These are phyloP conservation scores for Helicoverpa armigera DNA, from an alignment of 1,140 invertebrate genomes.

Conservation along the genomic window DNA sequence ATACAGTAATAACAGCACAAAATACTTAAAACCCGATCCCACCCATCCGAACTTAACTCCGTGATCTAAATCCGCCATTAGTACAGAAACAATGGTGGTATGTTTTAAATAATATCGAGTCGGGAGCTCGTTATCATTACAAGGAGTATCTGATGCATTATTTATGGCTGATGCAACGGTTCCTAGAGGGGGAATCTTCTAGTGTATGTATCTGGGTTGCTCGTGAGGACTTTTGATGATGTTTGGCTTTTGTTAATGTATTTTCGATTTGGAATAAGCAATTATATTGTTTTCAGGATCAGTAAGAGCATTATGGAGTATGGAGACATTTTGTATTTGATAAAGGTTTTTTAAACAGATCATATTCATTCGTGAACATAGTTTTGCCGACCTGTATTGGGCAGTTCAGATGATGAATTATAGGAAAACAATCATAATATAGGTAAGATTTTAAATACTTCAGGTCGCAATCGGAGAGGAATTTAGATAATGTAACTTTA, in stretches of 20 bases:
- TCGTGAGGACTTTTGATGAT: not conserved
- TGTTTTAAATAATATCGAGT: slow-evolving; percentile 33
- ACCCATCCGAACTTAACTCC: not conserved
- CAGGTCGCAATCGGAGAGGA: too few relatives aligned
- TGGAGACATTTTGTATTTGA: not conserved
- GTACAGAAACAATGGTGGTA: slow-evolving; percentile 20
- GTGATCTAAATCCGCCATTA: slow-evolving; percentile 6
- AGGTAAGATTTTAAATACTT: too few relatives aligned
- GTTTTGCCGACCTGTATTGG: too few relatives aligned
- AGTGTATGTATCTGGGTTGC: slow-evolving; percentile 30
- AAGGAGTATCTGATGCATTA: slow-evolving; percentile 49
- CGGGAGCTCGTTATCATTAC: slow-evolving; percentile 43
- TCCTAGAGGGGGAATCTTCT: slow-evolving; percentile 36
- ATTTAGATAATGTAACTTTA: too few relatives aligned
- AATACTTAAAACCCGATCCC: not conserved
- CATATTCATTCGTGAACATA: too few relatives aligned
- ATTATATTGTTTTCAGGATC: too few relatives aligned
- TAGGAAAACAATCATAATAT: too few relatives aligned
- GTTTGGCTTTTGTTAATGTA: not conserved
- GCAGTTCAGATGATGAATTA: too few relatives aligned
- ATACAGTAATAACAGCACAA: not conserved
- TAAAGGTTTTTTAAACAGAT: too few relatives aligned
- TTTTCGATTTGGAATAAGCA: not conserved
- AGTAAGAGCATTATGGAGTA: too few relatives aligned
- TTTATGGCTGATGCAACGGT: slow-evolving; percentile 41